A percentile compares a stretch with the other conserved stretches of the same genome.
phyloP scores from a whole-genome alignment of 2,797 vertebrate genomes.

The Chelmon rostratus region DNA sequence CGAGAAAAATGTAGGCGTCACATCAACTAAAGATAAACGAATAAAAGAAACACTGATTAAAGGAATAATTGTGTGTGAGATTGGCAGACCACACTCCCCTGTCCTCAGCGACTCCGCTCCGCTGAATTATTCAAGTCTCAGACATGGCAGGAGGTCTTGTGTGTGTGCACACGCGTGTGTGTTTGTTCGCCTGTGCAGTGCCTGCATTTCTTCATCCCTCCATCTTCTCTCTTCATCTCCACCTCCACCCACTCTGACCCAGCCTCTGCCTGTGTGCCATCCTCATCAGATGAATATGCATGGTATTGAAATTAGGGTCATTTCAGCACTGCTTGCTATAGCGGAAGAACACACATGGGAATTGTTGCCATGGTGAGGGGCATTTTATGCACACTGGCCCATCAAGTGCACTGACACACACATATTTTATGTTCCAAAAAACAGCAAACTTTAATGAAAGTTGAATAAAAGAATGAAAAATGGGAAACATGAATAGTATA shows the following conservation, averaged over 20 bases:
- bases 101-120: slow-evolving; percentile 35
- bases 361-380: slow-evolving; percentile 57
- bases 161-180: background rate
- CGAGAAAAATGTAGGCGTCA: background rate
- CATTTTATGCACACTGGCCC: slow-evolving; percentile 3
- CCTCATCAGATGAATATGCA: slow-evolving; percentile 63
- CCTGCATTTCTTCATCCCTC: slow-evolving; percentile 10
- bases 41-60: background rate
- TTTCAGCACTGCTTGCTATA: slow-evolving; percentile 26
- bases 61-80: slow-evolving; percentile 8
- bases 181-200: slow-evolving; percentile 6
- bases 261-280: slow-evolving; percentile 24
- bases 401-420: background rate
- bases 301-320: slow-evolving; percentile 58
- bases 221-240: slow-evolving; percentile 22
- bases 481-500: background rate
- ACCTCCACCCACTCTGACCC: slow-evolving; percentile 42
- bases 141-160: background rate
- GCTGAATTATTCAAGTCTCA: slow-evolving; percentile 58
- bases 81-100: slow-evolving; percentile 22
- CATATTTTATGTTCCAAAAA: background rate
- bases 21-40: background rate
- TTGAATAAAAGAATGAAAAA: background rate
- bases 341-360: slow-evolving; percentile 21
- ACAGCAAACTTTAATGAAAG: background rate